Evolutionary conservation across 1,140 invertebrate genomes (phyloP).

Genomic region (Anastrepha obliqua): DNA sequence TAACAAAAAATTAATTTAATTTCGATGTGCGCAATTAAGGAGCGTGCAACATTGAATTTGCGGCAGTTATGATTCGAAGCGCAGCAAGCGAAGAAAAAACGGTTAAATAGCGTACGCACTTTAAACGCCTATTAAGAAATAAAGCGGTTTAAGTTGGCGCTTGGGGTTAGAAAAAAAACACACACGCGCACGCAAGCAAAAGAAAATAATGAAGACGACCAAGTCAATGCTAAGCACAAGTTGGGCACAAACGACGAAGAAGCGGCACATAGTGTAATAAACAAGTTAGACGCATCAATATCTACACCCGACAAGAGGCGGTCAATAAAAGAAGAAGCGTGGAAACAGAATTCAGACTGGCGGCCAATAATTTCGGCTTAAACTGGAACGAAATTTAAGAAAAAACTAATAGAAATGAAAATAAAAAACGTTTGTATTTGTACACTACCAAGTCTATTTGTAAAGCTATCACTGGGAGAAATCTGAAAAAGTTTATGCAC

Average conservation of each 20-base stretch:
- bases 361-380: background rate
- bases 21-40: constrained; percentile 36
- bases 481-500: background rate
- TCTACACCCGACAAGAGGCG: background rate
- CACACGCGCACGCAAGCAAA: background rate
- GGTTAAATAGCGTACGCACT: constrained; percentile 7
- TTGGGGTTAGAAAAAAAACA: constrained; percentile 28
- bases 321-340: background rate
- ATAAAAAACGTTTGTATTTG: background rate
- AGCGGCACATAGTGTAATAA: background rate
- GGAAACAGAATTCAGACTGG: background rate
- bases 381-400: constrained; percentile 19
- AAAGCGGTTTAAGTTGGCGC: constrained; percentile 35
- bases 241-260: background rate
- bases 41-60: background rate
- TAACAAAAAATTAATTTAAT: background rate
- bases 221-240: background rate
- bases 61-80: background rate
- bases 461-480: background rate
- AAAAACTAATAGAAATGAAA: background rate
- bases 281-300: constrained; percentile 27
- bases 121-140: constrained; percentile 45
- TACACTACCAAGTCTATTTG: background rate
- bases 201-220: background rate
- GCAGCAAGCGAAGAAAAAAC: background rate